These are phyloP conservation scores for Varecia variegata DNA, from an alignment of 2,797 vertebrate species.

Conservation along the genomic window DNA sequence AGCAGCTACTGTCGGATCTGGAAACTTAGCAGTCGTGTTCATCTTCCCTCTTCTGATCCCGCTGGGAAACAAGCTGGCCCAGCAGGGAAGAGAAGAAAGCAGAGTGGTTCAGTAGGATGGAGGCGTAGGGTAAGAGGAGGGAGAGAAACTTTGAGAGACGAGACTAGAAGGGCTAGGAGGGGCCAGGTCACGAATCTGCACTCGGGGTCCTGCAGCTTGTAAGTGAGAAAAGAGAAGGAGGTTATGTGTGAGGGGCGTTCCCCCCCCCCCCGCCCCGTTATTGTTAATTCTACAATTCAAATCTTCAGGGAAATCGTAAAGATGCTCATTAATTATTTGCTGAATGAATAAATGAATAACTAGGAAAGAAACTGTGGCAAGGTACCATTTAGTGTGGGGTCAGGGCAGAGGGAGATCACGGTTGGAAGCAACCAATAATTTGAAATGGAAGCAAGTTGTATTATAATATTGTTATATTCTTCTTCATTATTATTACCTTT, in stretches of 20 bases:
- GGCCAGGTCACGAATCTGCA: neutral
- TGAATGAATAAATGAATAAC: no score
- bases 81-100: neutral
- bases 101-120: neutral
- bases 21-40: neutral
- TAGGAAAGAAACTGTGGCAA: neutral
- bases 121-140: no score
- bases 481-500: neutral
- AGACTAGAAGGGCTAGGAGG: neutral
- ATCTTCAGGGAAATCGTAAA: neutral
- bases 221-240: neutral
- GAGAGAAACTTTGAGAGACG: neutral
- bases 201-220: neutral
- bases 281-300: neutral
- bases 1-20: neutral
- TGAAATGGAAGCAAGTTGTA: neutral
- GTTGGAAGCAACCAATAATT: neutral
- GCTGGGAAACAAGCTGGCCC: neutral
- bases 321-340: neutral
- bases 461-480: neutral
- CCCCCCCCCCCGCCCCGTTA: neutral
- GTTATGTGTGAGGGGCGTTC: neutral
- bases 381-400: neutral
- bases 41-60: neutral
- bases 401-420: neutral